phyloP scores from a whole-genome alignment of 2,888 invertebrate genomes.

The Ophion ventricosus region DNA sequence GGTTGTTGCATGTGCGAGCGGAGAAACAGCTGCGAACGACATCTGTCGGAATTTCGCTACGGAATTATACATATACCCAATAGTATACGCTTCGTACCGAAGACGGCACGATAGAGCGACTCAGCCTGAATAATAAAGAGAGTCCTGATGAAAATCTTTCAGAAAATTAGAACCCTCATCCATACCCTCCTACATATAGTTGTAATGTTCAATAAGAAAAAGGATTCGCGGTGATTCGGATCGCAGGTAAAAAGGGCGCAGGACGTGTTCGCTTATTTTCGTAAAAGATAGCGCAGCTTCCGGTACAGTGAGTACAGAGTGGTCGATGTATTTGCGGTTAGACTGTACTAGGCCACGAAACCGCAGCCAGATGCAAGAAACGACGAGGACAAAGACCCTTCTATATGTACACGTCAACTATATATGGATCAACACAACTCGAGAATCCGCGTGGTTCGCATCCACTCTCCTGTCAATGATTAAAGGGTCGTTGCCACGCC shows the following conservation, averaged over 20 bases:
- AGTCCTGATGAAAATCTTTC: too few relatives aligned
- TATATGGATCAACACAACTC: conserved; percentile 26
- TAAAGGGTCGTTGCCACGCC: conserved; percentile 61
- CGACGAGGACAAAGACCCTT: conserved; percentile 15
- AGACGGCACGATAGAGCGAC: too few relatives aligned
- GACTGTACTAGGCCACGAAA: conserved; percentile 62
- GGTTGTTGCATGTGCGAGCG: too few relatives aligned
- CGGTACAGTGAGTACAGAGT: conserved; percentile 22
- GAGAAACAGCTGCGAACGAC: too few relatives aligned
- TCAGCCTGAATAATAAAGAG: too few relatives aligned
- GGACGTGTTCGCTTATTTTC: conserved; percentile 8
- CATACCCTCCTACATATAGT: too few relatives aligned
- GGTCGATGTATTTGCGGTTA: conserved; percentile 52
- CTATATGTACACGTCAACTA: neutral
- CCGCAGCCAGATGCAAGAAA: conserved; percentile 40
- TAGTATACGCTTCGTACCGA: too few relatives aligned
- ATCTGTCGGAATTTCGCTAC: too few relatives aligned
- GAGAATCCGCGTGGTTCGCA: conserved; percentile 36
- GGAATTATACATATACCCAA: too few relatives aligned
- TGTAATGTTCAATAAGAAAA: neutral
- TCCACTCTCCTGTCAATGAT: conserved; percentile 52
- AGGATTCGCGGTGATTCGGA: neutral
- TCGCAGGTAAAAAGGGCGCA: neutral
- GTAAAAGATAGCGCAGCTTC: conserved; percentile 13
- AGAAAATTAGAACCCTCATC: too few relatives aligned